Conservation (phyloP, 2,113 vertebrate species). For the Chaetodon trifascialis region DNA sequence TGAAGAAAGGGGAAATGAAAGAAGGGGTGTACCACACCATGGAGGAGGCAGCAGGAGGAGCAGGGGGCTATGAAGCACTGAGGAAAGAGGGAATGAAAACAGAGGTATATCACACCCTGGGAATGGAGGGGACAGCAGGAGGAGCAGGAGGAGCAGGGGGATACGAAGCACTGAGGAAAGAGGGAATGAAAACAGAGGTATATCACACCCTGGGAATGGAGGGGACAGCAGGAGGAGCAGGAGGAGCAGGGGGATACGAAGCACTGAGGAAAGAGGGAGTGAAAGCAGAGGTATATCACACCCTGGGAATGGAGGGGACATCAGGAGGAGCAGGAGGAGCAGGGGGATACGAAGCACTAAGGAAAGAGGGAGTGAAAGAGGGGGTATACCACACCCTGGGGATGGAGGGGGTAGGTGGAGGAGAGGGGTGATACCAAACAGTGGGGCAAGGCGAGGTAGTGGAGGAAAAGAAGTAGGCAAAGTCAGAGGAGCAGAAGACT, state of each 20-base stretch:
- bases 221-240: background rate
- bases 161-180: slow-evolving; percentile 41
- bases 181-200: background rate
- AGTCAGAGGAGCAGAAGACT: background rate
- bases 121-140: background rate
- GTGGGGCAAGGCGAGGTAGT: too few relatives aligned
- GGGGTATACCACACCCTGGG: slow-evolving; percentile 7
- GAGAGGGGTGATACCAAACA: background rate
- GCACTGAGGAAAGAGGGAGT: background rate
- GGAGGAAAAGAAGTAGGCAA: background rate
- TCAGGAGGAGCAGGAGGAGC: background rate
- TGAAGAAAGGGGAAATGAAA: slow-evolving; percentile 29
- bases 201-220: slow-evolving; percentile 1
- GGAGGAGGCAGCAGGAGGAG: fast-evolving
- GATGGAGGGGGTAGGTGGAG: background rate
- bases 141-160: background rate
- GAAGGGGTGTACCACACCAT: slow-evolving; percentile 8
- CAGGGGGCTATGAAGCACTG: slow-evolving; percentile 25
- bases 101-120: slow-evolving; percentile 17
- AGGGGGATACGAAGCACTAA: background rate
- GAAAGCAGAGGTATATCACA: slow-evolving; percentile 13
- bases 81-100: slow-evolving; percentile 3
- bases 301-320: background rate
- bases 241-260: background rate
- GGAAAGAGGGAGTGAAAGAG: background rate